A percentile compares a stretch with the other conserved stretches of the same genome.
Conservation (phyloP, 1,140 invertebrate genomes). For the Drosophila prosaltans region DNA sequence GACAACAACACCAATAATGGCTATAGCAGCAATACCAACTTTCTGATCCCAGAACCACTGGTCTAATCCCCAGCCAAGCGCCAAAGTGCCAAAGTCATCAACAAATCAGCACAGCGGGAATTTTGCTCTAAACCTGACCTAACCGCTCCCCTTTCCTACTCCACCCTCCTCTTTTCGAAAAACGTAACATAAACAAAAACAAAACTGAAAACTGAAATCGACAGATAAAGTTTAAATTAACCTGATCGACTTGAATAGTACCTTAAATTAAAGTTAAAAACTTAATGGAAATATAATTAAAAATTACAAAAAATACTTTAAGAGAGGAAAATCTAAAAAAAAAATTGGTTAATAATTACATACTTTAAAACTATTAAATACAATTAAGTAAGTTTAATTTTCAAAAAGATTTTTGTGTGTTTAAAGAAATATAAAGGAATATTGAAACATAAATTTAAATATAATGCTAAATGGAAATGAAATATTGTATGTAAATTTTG, state of each 20-base stretch:
- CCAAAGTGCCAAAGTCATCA: constrained; percentile 73
- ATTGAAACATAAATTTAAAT: too few relatives aligned
- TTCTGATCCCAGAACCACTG: background rate
- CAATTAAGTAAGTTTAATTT: too few relatives aligned
- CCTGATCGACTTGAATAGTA: background rate
- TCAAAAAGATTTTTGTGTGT: too few relatives aligned
- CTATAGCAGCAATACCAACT: background rate
- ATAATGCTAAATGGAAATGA: too few relatives aligned
- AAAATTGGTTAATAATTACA: too few relatives aligned
- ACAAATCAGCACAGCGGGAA: constrained; percentile 63
- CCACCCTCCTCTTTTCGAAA: background rate
- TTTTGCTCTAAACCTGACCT: background rate
- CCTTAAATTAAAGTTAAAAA: background rate
- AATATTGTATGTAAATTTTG: too few relatives aligned
- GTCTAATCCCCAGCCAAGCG: constrained; percentile 44
- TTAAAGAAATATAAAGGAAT: too few relatives aligned
- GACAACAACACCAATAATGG: constrained; percentile 21
- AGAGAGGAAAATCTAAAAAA: too few relatives aligned
- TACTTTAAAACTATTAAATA: too few relatives aligned
- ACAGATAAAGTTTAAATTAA: background rate
- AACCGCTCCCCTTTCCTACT: background rate
- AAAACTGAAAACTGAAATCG: constrained; percentile 9
- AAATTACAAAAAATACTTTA: too few relatives aligned
- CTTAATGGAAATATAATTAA: too few relatives aligned
- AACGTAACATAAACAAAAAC: constrained; percentile 9